Conservation (phyloP, 2,888 invertebrate species). For the Deroplatys truncata region DNA sequence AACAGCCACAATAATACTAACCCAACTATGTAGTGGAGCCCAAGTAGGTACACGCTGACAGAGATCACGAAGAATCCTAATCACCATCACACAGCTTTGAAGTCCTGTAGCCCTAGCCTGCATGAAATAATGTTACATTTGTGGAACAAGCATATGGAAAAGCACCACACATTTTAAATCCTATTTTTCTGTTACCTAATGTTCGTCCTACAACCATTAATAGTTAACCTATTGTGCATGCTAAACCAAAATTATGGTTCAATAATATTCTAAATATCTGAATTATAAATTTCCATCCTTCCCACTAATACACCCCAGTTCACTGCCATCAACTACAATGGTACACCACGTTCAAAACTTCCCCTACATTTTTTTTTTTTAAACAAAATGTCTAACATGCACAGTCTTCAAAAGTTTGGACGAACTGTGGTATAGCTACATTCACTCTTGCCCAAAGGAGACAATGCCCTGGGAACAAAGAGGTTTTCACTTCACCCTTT, state of each 20-base stretch:
- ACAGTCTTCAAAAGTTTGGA: slow-evolving; percentile 19
- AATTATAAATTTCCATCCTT: neutral
- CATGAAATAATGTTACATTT: slow-evolving; percentile 14
- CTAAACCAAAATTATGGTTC: slow-evolving; percentile 13
- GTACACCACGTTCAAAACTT: neutral
- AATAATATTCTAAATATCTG: neutral
- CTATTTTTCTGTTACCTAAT: slow-evolving; percentile 8
- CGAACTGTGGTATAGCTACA: slow-evolving; percentile 20
- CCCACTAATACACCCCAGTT: neutral
- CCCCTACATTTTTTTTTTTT: neutral
- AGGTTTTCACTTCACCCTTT: slow-evolving; percentile 23
- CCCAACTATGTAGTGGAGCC: slow-evolving; percentile 92
- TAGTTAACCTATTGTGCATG: slow-evolving; percentile 24
- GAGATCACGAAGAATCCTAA: slow-evolving; percentile 91
- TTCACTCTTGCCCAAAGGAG: slow-evolving; percentile 14
- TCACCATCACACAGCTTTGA: slow-evolving; percentile 94
- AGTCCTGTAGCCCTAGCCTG: slow-evolving; percentile 94
- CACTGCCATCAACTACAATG: no score
- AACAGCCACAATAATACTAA: slow-evolving; percentile 48
- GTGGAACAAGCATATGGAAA: neutral
- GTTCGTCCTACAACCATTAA: slow-evolving; percentile 22
- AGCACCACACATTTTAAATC: slow-evolving; percentile 11
- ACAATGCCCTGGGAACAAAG: slow-evolving; percentile 34
- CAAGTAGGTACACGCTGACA: slow-evolving; percentile 93
- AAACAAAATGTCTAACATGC: slow-evolving; percentile 22